These are phyloP conservation scores for Cephalopterus ornatus DNA, from an alignment of 2,113 vertebrate species.

Conservation along the genomic window DNA sequence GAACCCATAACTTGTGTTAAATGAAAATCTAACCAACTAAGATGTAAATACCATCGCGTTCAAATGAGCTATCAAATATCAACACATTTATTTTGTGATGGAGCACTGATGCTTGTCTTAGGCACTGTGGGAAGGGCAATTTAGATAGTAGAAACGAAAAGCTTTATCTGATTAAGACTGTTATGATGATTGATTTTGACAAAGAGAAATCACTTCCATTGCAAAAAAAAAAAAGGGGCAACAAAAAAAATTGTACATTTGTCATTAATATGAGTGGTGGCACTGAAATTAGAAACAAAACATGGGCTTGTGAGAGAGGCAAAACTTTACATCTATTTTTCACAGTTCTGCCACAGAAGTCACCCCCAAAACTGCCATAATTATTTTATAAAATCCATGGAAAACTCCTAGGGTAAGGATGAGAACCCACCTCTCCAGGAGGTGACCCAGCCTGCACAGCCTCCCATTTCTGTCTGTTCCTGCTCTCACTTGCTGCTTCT, in stretches of 20 bases:
- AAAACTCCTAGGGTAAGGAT: background rate
- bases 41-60: constrained; percentile 71
- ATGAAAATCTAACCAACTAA: constrained; percentile 73
- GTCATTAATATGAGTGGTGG: background rate
- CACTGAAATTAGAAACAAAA: background rate
- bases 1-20: constrained; percentile 76
- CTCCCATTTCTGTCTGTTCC: background rate
- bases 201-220: constrained; percentile 66
- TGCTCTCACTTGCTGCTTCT: background rate
- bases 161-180: constrained; percentile 72
- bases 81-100: constrained; percentile 52
- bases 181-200: constrained; percentile 75
- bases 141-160: constrained; percentile 71
- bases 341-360: background rate
- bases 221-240: background rate
- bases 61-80: constrained; percentile 77
- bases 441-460: background rate
- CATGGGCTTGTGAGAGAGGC: background rate
- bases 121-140: constrained; percentile 69
- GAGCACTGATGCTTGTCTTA: constrained; percentile 62
- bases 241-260: background rate
- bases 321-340: background rate
- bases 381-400: background rate
- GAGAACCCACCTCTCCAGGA: background rate
- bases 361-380: background rate